Base-by-base conservation (phyloP, 2,113 vertebrate species). In the Anguilla rostrata region DNA sequence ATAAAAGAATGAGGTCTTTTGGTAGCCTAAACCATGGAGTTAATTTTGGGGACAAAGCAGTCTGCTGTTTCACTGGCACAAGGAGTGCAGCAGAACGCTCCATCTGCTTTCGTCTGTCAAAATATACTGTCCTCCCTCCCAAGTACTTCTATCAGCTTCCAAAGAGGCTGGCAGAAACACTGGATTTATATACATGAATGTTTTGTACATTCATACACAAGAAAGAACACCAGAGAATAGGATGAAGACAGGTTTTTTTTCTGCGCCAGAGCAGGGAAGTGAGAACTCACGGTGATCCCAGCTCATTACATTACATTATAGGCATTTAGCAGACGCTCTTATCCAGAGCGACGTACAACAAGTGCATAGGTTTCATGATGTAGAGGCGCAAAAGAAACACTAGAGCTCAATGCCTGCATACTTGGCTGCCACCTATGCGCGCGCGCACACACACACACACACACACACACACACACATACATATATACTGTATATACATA, bases 101-200 rank as follows among this genome's bases (percentile, higher is more conserved):
- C 71, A 75, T 75, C 71, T 75, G 71, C 71, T 75, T 75, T 75
- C 71, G 34, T n/a, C 71, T 75, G 26, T 34, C 26, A 75, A 75
- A 75, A 75, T 75, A 34, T 1, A 4, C 26, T 2, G 4, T 6
- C n/a, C n/a, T 18, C 60, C 0, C 66, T 34, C 9, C 66, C 71
- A 26, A 34, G 71, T 2, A 34, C 26, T 11, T n/a, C 71, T 2
- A 8, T n/a, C 26, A 66, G 60, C 60, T 66, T 66, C 60, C 22
- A 66, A 66, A 66, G 60, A 26, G 18, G 60, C 26, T 66, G 4
- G 20, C 60, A 26, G 60, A 66, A 22, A 66, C 71, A 5, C 7
- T 75, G 71, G 26, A 34, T 75, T n/a, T 14, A 75, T n/a, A 75
- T 75, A 34, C n/a, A 34, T 8, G n/a, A 34, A 34, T 34, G 34